Percentiles rank a stretch among this genome's conserved stretches.
These are phyloP conservation scores for Ditula angustiorana DNA, from an alignment of 2,888 invertebrate species.

Conservation along the genomic window DNA sequence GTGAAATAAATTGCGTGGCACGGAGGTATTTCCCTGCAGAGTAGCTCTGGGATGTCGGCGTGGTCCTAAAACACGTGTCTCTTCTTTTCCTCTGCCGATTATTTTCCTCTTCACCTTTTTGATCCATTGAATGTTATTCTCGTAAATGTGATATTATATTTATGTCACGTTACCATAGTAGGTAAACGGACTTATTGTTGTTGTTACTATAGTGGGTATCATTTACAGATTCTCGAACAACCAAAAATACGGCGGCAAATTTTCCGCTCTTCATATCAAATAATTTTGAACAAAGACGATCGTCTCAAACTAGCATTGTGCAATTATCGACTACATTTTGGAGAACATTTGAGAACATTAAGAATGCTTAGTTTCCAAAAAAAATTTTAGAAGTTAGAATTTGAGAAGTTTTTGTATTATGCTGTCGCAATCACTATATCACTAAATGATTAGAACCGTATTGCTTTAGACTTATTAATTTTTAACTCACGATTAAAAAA, in stretches of 20 bases:
- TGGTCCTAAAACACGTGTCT: conserved; percentile 24
- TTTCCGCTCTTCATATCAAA: background rate
- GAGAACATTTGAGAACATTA: no score
- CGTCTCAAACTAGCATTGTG: no score
- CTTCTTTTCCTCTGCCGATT: conserved; percentile 1
- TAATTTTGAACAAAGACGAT: background rate
- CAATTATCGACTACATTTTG: no score
- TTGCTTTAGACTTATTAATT: background rate
- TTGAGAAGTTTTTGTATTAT: no score
- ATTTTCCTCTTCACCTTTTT: conserved; percentile 18
- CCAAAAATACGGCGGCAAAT: background rate
- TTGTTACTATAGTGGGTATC: background rate
- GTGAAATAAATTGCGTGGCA: conserved; percentile 23
- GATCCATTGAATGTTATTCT: background rate
- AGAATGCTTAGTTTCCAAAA: no score
- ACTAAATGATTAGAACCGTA: no score
- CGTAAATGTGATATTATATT: background rate
- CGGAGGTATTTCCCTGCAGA: conserved; percentile 33
- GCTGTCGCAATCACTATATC: no score
- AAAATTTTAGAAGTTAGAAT: no score
- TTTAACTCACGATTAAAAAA: background rate
- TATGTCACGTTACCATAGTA: background rate
- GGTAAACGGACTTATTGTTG: background rate
- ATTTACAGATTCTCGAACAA: background rate
- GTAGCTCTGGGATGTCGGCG: conserved; percentile 14